Base-by-base conservation (phyloP, 2,113 vertebrate species). In the Clarias batrachus region DNA sequence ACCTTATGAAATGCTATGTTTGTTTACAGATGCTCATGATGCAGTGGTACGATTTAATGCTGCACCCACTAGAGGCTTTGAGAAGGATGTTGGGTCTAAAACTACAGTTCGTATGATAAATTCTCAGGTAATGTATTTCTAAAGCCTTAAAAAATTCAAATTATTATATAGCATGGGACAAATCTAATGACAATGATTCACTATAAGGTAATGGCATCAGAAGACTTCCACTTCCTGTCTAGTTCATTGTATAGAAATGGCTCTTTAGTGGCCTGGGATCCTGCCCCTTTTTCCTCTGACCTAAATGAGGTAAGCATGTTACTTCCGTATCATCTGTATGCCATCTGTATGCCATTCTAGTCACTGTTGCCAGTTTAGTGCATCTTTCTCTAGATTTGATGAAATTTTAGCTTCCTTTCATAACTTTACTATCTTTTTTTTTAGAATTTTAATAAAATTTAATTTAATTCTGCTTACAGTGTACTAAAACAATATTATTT, bases 201-300 rank as follows among this genome's bases (percentile, higher is more conserved):
- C 37, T 54, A 62, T 48, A 65, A 96, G 95, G 93, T 96, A 88
- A 95, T 96, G 95, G 93, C 94, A 1, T 93, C 94, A 8, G 93
- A 95, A 14, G 93, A 95, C 33, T 92, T 95, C 21, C 94, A 93
- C 27, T 96, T 96, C 91, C 93, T 95, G 81, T 94, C 95, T 85
- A 94, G 93, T 52, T 95, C 94, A 27, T 89, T 96, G 87, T 96
- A 96, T 90, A 94, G 94, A 88, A 91, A 92, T 12, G 95, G 95
- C 11, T 89, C 88, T 19, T 92, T 96, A 91, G 94, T 96, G 60
- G 95, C 94, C 62, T 96, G 95, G 95, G 95, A 96, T 90, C 95
- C 95, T 25, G 91, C 95, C 73, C 95, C 95, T 71, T 95, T 94
- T 85, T 95, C 94, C 1, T 92, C 94, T 19, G 87, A 96, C 89